These are phyloP conservation scores for Panthera uncia DNA, from an alignment of 2,113 vertebrate species.

Conservation along the genomic window DNA sequence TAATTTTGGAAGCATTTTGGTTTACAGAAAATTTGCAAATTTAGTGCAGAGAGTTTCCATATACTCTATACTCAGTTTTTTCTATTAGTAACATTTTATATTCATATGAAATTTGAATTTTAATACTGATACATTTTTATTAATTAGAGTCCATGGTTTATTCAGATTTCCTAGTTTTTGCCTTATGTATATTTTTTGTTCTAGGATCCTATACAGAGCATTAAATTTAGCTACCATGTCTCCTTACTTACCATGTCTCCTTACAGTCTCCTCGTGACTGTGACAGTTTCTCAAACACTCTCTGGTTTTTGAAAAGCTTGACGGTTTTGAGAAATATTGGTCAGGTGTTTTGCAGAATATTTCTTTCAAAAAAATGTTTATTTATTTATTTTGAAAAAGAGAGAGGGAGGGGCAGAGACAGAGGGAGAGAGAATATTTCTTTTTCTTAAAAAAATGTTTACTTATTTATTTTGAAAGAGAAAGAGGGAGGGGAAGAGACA, in stretches of 20 bases:
- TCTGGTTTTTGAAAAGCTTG: background rate
- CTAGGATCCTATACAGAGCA: background rate
- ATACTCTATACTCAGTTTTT: too few species aligned
- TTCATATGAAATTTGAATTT: background rate
- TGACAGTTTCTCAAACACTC: background rate
- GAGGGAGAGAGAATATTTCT: too few species aligned
- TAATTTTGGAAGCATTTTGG: constrained; percentile 5
- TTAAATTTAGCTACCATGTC: background rate
- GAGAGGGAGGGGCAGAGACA: too few species aligned
- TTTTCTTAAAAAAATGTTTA: too few species aligned
- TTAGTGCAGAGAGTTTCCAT: background rate
- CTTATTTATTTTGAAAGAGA: too few species aligned
- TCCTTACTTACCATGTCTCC: background rate
- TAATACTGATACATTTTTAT: background rate
- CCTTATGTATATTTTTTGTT: background rate
- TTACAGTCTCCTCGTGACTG: background rate
- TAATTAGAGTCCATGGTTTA: background rate
- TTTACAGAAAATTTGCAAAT: background rate
- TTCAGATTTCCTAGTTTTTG: background rate
- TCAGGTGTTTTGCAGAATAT: background rate
- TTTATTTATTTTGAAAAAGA: too few species aligned
- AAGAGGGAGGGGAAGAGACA: too few species aligned
- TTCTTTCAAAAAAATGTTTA: too few species aligned
- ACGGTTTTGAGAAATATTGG: background rate
- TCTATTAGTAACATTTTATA: background rate